A percentile compares a stretch with the other conserved stretches of the same genome.
Evolutionary conservation across 1,140 invertebrate genomes (phyloP).

Genomic region (Oscheius sp.): DNA sequence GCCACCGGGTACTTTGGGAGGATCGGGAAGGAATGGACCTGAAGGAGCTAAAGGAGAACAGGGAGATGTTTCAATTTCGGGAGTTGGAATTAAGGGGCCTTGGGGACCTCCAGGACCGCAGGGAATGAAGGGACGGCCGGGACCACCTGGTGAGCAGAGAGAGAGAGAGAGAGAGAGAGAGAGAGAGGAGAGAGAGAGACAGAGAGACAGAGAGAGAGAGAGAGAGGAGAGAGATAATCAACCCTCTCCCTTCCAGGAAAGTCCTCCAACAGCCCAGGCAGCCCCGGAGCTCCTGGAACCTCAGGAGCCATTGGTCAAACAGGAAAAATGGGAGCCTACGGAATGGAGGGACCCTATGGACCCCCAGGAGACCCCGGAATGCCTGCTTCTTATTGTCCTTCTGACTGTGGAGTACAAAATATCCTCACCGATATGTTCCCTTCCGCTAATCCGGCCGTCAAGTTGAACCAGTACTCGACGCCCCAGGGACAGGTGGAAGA

Average conservation of each 20-base stretch:
- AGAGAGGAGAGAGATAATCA: too few species aligned
- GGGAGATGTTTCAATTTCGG: constrained; percentile 37
- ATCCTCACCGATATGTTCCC: constrained; percentile 45
- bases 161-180: too few species aligned
- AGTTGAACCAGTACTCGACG: not conserved
- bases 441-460: not conserved
- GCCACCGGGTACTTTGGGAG: constrained; percentile 22
- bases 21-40: constrained; percentile 27
- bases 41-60: constrained; percentile 28
- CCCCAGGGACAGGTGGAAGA: too few species aligned
- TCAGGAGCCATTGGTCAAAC: constrained; percentile 40
- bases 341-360: constrained; percentile 48
- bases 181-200: too few species aligned
- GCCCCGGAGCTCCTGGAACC: constrained; percentile 42
- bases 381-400: constrained; percentile 51
- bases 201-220: too few species aligned
- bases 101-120: constrained; percentile 39
- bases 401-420: constrained; percentile 52
- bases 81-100: constrained; percentile 41
- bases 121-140: constrained; percentile 40
- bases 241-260: constrained; percentile 4
- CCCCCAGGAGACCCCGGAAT: constrained; percentile 51
- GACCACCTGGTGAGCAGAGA: constrained; percentile 22
- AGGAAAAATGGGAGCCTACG: constrained; percentile 37
- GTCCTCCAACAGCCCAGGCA: constrained; percentile 29